These are phyloP conservation scores for Nyctereutes procyonoides DNA, from an alignment of 2,113 vertebrate genomes.

Conservation along the genomic window DNA sequence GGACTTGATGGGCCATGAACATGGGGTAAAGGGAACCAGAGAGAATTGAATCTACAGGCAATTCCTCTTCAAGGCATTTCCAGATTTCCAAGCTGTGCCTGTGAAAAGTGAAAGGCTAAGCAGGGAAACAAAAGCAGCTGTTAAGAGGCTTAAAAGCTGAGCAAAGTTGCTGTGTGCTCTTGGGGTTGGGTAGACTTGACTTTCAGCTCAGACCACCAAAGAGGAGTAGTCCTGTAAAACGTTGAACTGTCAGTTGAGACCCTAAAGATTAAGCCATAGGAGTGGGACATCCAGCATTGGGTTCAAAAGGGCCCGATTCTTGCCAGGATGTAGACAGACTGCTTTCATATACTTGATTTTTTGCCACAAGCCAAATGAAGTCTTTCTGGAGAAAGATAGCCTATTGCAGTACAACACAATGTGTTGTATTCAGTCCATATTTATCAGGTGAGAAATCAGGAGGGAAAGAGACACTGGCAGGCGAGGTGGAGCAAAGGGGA, in stretches of 20 bases:
- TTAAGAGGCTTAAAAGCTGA: constrained; percentile 19
- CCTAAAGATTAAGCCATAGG: not conserved
- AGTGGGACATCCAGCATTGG: rapidly evolving
- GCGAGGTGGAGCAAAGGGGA: not conserved
- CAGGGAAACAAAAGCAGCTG: constrained; percentile 27
- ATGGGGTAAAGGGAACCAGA: not conserved
- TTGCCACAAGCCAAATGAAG: not conserved
- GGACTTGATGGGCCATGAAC: not conserved
- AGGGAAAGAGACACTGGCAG: not conserved
- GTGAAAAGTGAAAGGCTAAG: not conserved
- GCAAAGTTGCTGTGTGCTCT: not conserved
- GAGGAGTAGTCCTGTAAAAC: not conserved
- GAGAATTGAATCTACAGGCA: not conserved
- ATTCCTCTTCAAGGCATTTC: constrained; percentile 11
- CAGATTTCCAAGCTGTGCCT: not conserved
- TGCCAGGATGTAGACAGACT: not conserved
- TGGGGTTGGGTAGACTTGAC: not conserved
- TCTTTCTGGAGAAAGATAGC: not conserved
- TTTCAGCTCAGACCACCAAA: not conserved
- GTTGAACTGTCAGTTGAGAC: not conserved
- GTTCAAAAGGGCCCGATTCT: not conserved
- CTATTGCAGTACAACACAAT: not conserved
- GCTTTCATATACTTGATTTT: too few species aligned
- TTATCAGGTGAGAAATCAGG: not conserved
- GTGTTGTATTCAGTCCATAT: not conserved